Base-by-base conservation (phyloP, 23 tunicate species). In the Clavelina lepadiformis region DNA sequence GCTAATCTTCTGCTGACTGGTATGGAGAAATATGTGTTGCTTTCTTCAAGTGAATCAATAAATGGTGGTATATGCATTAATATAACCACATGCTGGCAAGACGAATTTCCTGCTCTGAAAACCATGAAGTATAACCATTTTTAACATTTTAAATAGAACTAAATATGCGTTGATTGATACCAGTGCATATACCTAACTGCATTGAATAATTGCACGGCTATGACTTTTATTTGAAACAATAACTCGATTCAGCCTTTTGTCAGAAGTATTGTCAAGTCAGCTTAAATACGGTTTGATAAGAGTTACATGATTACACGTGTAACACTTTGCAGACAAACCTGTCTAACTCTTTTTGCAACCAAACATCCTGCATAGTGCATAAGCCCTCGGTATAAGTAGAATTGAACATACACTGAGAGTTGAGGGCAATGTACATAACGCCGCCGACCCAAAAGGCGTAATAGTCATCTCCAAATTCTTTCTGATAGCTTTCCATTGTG, bases 1-100 rank as follows among this genome's bases (percentile, higher is more conserved):
- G 44, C 38, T 31, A 38, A 3, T 37, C 91, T 56, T 2, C 33
- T 23, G 25, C 69, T 23, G 27, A 46, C 56, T 20, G 74, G 75
- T 41, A 73, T 63, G 58, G 55, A 8, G 65, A 73, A 73, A 54
- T 73, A 73, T 7, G 7, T 7, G 41, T 33, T 28, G 52, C 74
- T 68, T 29, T 82, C 74, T 44, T 82, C 91, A 49, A 74, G 75
- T 1, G 66, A 32, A 46, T 74, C 45, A 20, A 74, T 31, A 49
- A 82, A 82, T 31, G 66, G 29, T 29, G 91, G 91, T 28, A 82
- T 82, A 51, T 82, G 91, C 81, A 82, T 74, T 69, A 82, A 82
- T 18, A 82, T 55, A 46, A 82, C 60, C 19, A 59, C 51, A 41
- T 74, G 78, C 35, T 45, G 33, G 24, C 19, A 1, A 13, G n/a